A percentile compares a stretch with the other conserved stretches of the same genome.
These are phyloP conservation scores for Genyomyrus donnyi DNA, from an alignment of 2,113 vertebrate genomes.

Conservation along the genomic window DNA sequence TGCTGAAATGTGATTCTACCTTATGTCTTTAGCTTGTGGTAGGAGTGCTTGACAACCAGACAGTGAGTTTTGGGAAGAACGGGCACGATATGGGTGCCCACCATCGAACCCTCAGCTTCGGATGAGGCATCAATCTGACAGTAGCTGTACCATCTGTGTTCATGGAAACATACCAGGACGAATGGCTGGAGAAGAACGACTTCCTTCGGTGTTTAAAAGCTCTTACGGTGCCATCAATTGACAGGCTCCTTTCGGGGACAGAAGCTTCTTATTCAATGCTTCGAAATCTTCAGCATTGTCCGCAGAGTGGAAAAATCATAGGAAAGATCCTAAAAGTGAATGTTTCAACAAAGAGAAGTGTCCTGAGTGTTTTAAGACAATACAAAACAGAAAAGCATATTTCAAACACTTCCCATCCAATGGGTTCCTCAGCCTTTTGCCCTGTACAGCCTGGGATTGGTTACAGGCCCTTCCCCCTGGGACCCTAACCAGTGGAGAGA, in stretches of 20 bases:
- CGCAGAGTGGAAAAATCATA: background rate
- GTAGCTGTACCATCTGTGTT: background rate
- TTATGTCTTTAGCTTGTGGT: background rate
- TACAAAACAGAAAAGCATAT: constrained; percentile 2
- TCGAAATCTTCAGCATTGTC: background rate
- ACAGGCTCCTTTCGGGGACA: background rate
- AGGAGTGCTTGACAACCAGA: background rate
- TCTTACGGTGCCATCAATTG: constrained; percentile 14
- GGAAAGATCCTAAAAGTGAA: background rate
- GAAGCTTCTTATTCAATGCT: background rate
- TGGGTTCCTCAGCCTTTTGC: background rate
- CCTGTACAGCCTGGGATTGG: background rate
- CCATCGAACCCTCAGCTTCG: background rate
- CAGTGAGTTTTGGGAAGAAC: background rate
- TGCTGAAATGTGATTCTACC: background rate
- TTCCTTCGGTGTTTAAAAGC: constrained; percentile 20
- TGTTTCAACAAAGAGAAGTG: background rate
- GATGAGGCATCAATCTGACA: background rate
- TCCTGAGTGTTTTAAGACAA: background rate
- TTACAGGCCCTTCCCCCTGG: background rate
- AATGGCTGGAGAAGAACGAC: background rate
- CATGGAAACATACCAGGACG: background rate
- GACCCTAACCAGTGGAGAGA: background rate
- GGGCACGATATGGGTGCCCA: background rate
- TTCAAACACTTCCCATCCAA: background rate